These are phyloP conservation scores for Aspidoscelis tigris DNA, from an alignment of 2,113 vertebrate species.

Conservation along the genomic window DNA sequence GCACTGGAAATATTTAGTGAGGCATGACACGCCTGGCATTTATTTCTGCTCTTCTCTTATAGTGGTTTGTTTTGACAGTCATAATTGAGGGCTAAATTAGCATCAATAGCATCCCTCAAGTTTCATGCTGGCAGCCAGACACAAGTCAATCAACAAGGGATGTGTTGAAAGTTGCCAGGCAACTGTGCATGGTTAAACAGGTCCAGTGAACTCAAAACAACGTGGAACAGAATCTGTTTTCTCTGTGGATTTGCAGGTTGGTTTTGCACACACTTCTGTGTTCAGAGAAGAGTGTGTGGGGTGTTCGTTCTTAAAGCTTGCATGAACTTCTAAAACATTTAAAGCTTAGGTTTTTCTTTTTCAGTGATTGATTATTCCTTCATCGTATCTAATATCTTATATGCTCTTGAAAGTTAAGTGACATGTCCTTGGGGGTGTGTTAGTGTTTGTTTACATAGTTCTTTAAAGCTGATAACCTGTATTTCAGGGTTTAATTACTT, in stretches of 20 bases:
- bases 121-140: constrained; percentile 35
- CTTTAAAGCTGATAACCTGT: no score
- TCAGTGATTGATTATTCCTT: no score
- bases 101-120: constrained; percentile 31
- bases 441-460: neutral
- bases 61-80: constrained; percentile 38
- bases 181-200: constrained; percentile 21
- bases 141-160: constrained; percentile 28
- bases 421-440: neutral
- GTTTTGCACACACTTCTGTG: neutral
- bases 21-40: constrained; percentile 25
- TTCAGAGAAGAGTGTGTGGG: neutral
- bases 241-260: constrained; percentile 15
- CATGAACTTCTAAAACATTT: neutral
- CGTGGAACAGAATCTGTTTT: constrained; percentile 28
- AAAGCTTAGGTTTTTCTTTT: neutral
- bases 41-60: constrained; percentile 26
- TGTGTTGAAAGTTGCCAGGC: constrained; percentile 37
- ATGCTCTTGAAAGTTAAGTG: neutral
- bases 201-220: constrained; percentile 28
- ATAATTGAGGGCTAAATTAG: constrained; percentile 38
- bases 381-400: neutral
- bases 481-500: no score
- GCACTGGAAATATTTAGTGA: constrained; percentile 37
- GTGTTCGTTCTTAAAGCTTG: neutral